Percentiles rank a stretch among this genome's conserved stretches.
These are phyloP conservation scores for Mya arenaria DNA, from an alignment of 1,140 invertebrate genomes.

Conservation along the genomic window DNA sequence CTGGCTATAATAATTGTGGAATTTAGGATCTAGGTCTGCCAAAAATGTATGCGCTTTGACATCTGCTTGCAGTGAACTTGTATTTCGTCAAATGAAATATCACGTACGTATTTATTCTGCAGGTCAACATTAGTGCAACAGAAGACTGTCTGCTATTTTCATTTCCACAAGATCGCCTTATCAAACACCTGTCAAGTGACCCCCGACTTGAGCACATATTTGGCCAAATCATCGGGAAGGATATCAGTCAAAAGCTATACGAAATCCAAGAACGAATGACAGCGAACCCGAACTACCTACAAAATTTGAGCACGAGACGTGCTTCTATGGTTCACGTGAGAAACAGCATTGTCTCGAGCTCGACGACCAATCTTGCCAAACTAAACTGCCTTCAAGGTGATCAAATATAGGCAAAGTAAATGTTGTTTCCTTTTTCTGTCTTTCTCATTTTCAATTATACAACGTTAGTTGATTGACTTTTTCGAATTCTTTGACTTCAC, in stretches of 20 bases:
- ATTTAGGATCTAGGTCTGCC: no score
- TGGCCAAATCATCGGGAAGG: slow-evolving; percentile 91
- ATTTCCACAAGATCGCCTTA: slow-evolving; percentile 88
- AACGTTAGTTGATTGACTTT: no score
- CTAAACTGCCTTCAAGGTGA: slow-evolving; percentile 54
- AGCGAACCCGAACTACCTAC: slow-evolving; percentile 35
- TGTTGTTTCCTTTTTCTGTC: no score
- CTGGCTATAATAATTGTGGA: no score
- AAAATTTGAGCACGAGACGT: slow-evolving; percentile 19
- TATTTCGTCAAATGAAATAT: no score
- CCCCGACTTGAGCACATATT: slow-evolving; percentile 89
- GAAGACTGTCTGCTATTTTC: slow-evolving; percentile 89
- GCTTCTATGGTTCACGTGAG: slow-evolving; percentile 58
- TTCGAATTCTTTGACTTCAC: no score
- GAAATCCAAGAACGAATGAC: slow-evolving; percentile 61
- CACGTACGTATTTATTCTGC: no score
- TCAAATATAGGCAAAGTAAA: background rate
- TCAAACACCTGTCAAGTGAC: slow-evolving; percentile 87
- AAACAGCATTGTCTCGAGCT: slow-evolving; percentile 52
- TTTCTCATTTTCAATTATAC: no score
- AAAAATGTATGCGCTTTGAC: no score
- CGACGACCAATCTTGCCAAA: slow-evolving; percentile 43
- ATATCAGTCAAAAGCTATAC: slow-evolving; percentile 92
- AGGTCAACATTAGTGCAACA: slow-evolving; percentile 90
- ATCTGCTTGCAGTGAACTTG: no score